Evolutionary conservation across 2,888 invertebrate genomes (phyloP), one percentile per base, ranked within the genome.

Genomic region (Carterocephalus palaemon): DNA sequence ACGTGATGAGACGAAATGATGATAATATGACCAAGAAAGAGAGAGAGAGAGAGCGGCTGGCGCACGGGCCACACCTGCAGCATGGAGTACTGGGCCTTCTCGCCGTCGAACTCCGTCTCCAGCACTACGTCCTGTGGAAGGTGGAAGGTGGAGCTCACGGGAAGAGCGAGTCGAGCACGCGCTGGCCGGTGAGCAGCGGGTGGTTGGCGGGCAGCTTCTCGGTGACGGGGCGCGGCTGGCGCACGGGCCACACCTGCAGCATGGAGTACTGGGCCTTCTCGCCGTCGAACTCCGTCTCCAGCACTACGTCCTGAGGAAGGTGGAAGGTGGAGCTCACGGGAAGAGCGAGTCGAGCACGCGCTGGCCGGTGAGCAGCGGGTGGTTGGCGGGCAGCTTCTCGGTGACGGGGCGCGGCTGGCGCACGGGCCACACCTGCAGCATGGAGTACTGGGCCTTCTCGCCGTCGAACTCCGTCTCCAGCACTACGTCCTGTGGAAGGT

Each of bases 391-490:
- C 60, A 99, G 89, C 88, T 99, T 99, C 88, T 99, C 99, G 9
- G 97, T 95, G 49, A 93, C 93, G 23, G 99, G 99, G 56, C 99
- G 90, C 49, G 98, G 97, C 81, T 97, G 97, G 75, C 99, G 94
- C 61, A 99, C 99, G 4, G 99, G 99, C 99, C 99, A 99, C 53
- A 99, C 96, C 89, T 99, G 99, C 86, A 99, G 89, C 99, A 99
- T 99, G 51, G 92, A 93, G 88, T 92, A 97, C 75, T 95, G 92
- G 48, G 93, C 92, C 70, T 92, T 92, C 78, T 98, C 95, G 9
- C 98, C 98, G 81, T 99, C 98, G 87, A 99, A 99, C 84, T 99
- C 99, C 1, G 97, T 97, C 88, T 99, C 99, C 69, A 99, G 87
- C 42, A 99, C 93, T n/a, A 95, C 87, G 80, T 99, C 99, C 94